Evolutionary conservation across 2,888 invertebrate genomes (phyloP).

Genomic region (Tachina grossa): DNA sequence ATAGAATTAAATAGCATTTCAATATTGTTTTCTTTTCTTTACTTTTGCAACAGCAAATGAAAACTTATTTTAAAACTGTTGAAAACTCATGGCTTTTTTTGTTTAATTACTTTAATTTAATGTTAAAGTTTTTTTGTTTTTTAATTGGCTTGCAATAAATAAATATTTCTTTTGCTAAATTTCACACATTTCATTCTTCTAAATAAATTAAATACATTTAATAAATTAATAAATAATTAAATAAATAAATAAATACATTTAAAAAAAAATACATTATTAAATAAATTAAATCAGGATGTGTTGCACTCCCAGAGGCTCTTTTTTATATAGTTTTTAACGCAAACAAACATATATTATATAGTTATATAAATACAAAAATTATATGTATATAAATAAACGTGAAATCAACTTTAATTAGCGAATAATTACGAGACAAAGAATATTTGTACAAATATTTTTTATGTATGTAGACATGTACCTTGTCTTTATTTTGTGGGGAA

Average conservation of each 20-base stretch:
- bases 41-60: conserved; percentile 9
- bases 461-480: not conserved
- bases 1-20: not conserved
- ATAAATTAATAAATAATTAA: conserved; percentile 46
- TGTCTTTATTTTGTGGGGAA: conserved; percentile 10
- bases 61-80: conserved; percentile 21
- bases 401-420: conserved; percentile 38
- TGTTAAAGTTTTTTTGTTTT: conserved; percentile 5
- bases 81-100: conserved; percentile 64
- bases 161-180: conserved; percentile 62
- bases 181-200: conserved; percentile 36
- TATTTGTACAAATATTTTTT: not conserved
- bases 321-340: conserved; percentile 28
- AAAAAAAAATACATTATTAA: conserved; percentile 51
- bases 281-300: conserved; percentile 71
- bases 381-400: conserved; percentile 28
- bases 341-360: conserved; percentile 31
- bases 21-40: not conserved
- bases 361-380: conserved; percentile 22
- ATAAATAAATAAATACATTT: conserved; percentile 39
- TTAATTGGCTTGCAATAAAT: conserved; percentile 37
- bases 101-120: conserved; percentile 9
- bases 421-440: conserved; percentile 7
- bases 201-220: conserved; percentile 61
- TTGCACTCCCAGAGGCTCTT: conserved; percentile 72